Base-by-base conservation (phyloP, 2,797 vertebrate species). In the Pseudopleuronectes americanus region DNA sequence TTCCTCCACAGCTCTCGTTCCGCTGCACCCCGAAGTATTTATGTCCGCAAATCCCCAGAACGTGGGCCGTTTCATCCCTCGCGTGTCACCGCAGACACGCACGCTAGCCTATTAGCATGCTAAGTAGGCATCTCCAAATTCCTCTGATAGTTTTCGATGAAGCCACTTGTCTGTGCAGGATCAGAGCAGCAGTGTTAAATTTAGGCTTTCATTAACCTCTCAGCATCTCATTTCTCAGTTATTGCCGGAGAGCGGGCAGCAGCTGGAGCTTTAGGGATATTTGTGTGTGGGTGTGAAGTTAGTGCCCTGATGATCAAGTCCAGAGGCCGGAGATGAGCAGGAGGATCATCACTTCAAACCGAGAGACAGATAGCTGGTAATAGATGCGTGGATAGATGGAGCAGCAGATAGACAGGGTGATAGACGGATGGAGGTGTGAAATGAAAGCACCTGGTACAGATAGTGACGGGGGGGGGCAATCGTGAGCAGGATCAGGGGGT, bases 161-260 rank as follows among this genome's bases (percentile, higher is more conserved):
- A 90, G 66, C 71, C 82, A 66, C 61, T 64, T 68, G 77, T 74
- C 43, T 45, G 43, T 80, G 36, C 52, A 28, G 56, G 84, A 89
- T 85, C 71, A 85, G 79, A 81, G 79, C 41, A 47, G 64, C 64
- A 8, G 82, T 57, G 82, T 76, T 92, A 85, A 86, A 90, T 89
- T 86, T 91, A 90, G 86, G 49, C 78, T 82, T 85, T 81, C 64
- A 77, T 77, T 88, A 81, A 80, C 66, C 71, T 78, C 64, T 54
- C 43, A 8, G 8, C 53, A 60, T 52, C 64, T 87, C 68, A 28
- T 64, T 64, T 76, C 77, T 68, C 66, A 38, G 43, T 76, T 38
- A 68, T 83, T 86, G 86, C 81, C 69, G 83, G 84, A 73, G 55
- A 41, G 79, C 61, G 67, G 60, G 58, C 81, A 47, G 59, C 59